phyloP scores from a whole-genome alignment of 2,888 invertebrate species.

The Cepaea hortensis region DNA sequence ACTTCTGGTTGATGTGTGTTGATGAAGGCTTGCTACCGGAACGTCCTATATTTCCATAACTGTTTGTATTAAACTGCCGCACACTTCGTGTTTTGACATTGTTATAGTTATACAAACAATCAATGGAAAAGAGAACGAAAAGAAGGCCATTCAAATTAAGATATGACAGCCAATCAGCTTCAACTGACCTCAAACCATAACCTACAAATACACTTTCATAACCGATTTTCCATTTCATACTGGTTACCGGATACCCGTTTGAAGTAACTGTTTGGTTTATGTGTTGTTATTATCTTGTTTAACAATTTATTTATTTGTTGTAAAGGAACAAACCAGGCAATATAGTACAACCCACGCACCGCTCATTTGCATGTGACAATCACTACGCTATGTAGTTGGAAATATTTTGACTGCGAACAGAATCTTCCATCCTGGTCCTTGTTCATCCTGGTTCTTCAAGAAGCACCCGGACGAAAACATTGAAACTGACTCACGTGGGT shows the following conservation, averaged over 20 bases:
- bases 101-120: too few relatives aligned
- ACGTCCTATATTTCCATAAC: too few relatives aligned
- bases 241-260: too few relatives aligned
- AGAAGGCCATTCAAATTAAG: background rate
- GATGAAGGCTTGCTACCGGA: too few relatives aligned
- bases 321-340: background rate
- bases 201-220: background rate
- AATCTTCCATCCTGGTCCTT: constrained; percentile 65
- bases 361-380: constrained; percentile 3
- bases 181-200: background rate
- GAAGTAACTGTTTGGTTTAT: too few relatives aligned
- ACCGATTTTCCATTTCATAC: too few relatives aligned
- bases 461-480: constrained; percentile 77
- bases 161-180: background rate
- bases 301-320: background rate
- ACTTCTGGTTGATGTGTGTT: too few relatives aligned
- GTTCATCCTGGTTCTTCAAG: constrained; percentile 74
- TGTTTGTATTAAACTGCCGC: too few relatives aligned
- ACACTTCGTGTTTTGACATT: too few relatives aligned
- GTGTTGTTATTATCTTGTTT: background rate
- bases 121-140: background rate
- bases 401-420: constrained; percentile 8
- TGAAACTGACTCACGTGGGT: constrained; percentile 53
- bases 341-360: background rate
- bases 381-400: too few relatives aligned